phyloP scores from a whole-genome alignment of 1,140 invertebrate genomes.

The Episyrphus balteatus region DNA sequence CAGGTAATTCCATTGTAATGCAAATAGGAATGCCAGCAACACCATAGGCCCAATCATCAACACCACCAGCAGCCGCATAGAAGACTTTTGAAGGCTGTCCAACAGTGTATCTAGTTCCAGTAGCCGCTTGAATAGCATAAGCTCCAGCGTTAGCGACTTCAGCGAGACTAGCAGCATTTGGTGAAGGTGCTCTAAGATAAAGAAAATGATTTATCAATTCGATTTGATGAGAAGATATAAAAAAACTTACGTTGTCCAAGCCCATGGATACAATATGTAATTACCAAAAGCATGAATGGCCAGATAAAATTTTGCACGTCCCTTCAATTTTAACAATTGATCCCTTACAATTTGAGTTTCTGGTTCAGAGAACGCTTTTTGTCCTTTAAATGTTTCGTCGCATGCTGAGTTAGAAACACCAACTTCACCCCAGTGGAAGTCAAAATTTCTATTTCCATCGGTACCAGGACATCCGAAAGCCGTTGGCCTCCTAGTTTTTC shows the following conservation, averaged over 20 bases:
- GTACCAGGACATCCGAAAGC: slow-evolving; percentile 38
- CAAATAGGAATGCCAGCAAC: slow-evolving; percentile 44
- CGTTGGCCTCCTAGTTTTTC: slow-evolving; percentile 35
- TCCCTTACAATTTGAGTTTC: slow-evolving; percentile 41
- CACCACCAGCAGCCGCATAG: slow-evolving; percentile 38
- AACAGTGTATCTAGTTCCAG: slow-evolving; percentile 35
- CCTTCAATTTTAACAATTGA: slow-evolving; percentile 33
- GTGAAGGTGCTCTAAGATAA: slow-evolving; percentile 16
- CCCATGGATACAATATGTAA: slow-evolving; percentile 56
- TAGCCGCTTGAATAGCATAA: slow-evolving; percentile 29
- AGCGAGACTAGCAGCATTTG: slow-evolving; percentile 21
- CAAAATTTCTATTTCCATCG: slow-evolving; percentile 51
- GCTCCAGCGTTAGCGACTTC: slow-evolving; percentile 24
- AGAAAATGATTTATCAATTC: no score
- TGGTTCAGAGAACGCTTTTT: slow-evolving; percentile 51
- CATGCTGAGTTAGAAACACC: slow-evolving; percentile 52
- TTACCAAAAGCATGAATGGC: slow-evolving; percentile 54
- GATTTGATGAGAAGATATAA: neutral
- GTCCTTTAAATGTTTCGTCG: slow-evolving; percentile 50
- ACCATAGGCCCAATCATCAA: slow-evolving; percentile 49
- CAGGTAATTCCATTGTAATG: slow-evolving; percentile 53
- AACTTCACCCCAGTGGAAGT: slow-evolving; percentile 45
- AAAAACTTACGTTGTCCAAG: slow-evolving; percentile 38
- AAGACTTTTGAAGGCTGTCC: slow-evolving; percentile 47
- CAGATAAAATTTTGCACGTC: slow-evolving; percentile 47